These are phyloP conservation scores for Petrocephalus schoutedeni DNA, from an alignment of 2,797 vertebrate species.

Conservation along the genomic window DNA sequence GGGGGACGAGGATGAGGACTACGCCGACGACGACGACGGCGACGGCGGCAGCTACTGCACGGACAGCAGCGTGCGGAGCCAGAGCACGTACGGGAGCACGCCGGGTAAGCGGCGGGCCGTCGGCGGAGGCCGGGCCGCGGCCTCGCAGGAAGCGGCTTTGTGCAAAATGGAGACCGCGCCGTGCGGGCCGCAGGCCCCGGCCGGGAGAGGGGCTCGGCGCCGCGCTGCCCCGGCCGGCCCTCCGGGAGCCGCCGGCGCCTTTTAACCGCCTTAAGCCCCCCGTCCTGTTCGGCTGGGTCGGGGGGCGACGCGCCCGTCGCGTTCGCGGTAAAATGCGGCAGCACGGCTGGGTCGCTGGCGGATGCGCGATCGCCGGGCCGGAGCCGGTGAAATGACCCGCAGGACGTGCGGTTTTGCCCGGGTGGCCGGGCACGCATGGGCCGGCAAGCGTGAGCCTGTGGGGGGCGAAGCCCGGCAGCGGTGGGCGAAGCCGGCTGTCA, in stretches of 20 bases:
- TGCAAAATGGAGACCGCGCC: conserved; percentile 91
- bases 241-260: conserved; percentile 32
- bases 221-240: conserved; percentile 24
- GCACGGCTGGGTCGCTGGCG: too few species aligned
- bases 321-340: background rate
- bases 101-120: conserved; percentile 65
- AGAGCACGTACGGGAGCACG: conserved; percentile 86
- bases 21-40: conserved; percentile 76
- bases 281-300: background rate
- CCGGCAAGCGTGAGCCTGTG: too few species aligned
- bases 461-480: too few species aligned
- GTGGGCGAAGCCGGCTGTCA: too few species aligned
- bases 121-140: conserved; percentile 27
- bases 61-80: conserved; percentile 88
- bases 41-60: conserved; percentile 90
- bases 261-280: too few species aligned
- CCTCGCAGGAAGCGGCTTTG: conserved; percentile 63
- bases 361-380: too few species aligned
- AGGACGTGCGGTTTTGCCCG: too few species aligned
- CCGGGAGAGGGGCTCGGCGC: conserved; percentile 42
- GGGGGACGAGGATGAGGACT: conserved; percentile 74
- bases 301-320: background rate
- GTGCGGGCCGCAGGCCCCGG: conserved; percentile 43
- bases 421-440: too few species aligned
- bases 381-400: too few species aligned